Conservation (phyloP, 1,140 invertebrate genomes). For the Scaptomyza hsui region DNA sequence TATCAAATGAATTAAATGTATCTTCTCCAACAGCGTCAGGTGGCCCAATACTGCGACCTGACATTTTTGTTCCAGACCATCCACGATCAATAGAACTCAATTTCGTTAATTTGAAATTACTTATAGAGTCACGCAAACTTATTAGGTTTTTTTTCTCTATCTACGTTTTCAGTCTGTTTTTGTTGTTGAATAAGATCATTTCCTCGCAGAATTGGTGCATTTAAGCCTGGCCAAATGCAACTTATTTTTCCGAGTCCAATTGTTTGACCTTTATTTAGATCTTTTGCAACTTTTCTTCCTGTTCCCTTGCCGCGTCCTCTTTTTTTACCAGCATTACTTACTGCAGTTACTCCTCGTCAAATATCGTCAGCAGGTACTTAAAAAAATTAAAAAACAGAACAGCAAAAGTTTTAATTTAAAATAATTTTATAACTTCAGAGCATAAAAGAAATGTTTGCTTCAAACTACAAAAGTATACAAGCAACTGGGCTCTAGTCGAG, state of each 20-base stretch:
- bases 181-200: slow-evolving; percentile 89
- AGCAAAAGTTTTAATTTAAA: no score
- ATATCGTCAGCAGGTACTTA: slow-evolving; percentile 91
- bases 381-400: no score
- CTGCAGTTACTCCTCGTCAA: slow-evolving; percentile 97
- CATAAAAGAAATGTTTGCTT: no score
- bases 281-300: slow-evolving; percentile 89
- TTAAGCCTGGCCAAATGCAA: slow-evolving; percentile 96
- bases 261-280: slow-evolving; percentile 95
- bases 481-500: no score
- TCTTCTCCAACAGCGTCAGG: slow-evolving; percentile 94
- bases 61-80: slow-evolving; percentile 92
- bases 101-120: slow-evolving; percentile 86
- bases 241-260: slow-evolving; percentile 94
- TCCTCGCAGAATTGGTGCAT: slow-evolving; percentile 91
- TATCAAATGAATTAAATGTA: slow-evolving; percentile 94
- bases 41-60: slow-evolving; percentile 93
- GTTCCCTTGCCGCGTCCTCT: slow-evolving; percentile 95
- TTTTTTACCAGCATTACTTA: slow-evolving; percentile 97
- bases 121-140: slow-evolving; percentile 90
- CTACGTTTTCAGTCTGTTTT: slow-evolving; percentile 88
- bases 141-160: slow-evolving; percentile 89
- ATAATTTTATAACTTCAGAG: no score
- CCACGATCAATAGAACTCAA: slow-evolving; percentile 93
- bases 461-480: no score